Evolutionary conservation across 2,888 invertebrate species (phyloP).

Genomic region (Cephus pulcher): DNA sequence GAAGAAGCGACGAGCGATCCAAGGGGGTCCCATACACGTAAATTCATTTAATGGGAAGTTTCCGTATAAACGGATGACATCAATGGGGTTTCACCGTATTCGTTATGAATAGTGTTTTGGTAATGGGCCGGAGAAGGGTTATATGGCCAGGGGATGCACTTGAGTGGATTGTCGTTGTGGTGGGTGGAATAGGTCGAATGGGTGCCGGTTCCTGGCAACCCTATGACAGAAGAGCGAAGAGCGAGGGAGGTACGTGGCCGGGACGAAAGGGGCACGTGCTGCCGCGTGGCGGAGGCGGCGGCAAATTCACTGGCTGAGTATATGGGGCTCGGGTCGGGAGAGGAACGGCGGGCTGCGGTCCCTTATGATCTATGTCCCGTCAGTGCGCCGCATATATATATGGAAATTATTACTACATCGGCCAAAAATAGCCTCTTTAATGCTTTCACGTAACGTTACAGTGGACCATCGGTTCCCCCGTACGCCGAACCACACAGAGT

Average conservation of each 20-base stretch:
- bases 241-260: neutral
- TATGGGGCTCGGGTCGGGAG: neutral
- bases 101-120: constrained; percentile 48
- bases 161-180: constrained; percentile 59
- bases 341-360: constrained; percentile 16
- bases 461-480: neutral
- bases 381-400: constrained; percentile 34
- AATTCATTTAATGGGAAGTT: neutral
- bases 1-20: neutral
- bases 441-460: constrained; percentile 31
- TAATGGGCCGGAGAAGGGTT: constrained; percentile 59
- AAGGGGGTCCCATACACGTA: neutral
- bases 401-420: constrained; percentile 49
- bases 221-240: neutral
- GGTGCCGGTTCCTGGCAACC: neutral
- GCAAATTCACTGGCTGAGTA: neutral
- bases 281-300: constrained; percentile 28
- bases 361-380: constrained; percentile 58
- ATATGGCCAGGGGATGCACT: constrained; percentile 45
- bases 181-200: constrained; percentile 47
- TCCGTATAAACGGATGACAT: neutral
- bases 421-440: constrained; percentile 44
- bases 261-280: constrained; percentile 15
- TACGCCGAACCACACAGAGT: neutral
- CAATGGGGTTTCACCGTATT: constrained; percentile 22